Percentiles rank a stretch among this genome's conserved stretches.
Conservation (phyloP, 2,888 invertebrate genomes). For the Patella pellucida region DNA sequence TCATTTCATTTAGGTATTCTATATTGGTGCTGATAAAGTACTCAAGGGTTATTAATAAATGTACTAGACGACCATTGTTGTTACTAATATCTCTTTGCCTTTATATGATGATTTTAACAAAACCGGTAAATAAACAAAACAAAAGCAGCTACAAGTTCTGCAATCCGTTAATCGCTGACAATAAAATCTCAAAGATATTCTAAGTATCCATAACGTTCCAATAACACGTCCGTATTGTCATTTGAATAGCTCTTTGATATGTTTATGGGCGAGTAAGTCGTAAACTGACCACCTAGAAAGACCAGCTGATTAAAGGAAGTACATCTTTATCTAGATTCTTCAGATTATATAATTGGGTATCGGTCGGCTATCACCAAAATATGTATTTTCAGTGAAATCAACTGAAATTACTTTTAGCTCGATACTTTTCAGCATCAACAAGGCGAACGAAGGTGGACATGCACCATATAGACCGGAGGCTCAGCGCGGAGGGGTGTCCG, state of each 20-base stretch:
- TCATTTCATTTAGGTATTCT: no score
- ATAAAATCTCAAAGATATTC: conserved; percentile 9
- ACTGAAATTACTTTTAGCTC: no score
- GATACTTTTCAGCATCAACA: no score
- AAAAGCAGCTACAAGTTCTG: not conserved
- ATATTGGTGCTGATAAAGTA: no score
- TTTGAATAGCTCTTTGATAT: not conserved
- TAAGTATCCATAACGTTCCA: conserved; percentile 5
- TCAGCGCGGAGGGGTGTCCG: no score
- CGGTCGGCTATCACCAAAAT: no score
- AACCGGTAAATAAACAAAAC: not conserved
- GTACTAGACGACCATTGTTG: no score
- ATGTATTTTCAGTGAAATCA: no score
- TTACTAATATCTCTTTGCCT: not conserved
- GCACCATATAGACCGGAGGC: no score
- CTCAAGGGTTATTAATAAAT: no score
- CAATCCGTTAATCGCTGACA: not conserved
- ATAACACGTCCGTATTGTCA: conserved; percentile 6
- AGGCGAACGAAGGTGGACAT: no score
- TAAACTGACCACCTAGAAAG: conserved; percentile 6
- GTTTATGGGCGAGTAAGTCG: not conserved
- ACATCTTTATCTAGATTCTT: not conserved
- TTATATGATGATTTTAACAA: conserved; percentile 4
- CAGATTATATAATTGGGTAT: no score
- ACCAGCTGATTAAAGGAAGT: not conserved